phyloP scores from a whole-genome alignment of 2,797 vertebrate species.

The Tamandua tetradactyla region DNA sequence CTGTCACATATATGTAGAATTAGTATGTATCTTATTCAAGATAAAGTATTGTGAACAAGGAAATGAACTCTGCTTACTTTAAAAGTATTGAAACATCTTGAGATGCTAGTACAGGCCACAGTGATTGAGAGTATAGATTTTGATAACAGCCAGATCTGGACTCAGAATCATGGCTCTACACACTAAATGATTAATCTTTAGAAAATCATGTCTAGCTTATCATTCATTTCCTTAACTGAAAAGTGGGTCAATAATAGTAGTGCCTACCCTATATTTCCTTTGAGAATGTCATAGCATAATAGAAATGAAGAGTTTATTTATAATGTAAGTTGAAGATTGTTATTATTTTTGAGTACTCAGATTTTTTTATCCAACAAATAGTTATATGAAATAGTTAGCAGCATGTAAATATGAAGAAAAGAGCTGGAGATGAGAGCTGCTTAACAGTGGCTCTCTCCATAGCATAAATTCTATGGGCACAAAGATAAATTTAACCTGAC shows the following conservation, averaged over 20 bases:
- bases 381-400: neutral
- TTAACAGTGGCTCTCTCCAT: neutral
- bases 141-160: neutral
- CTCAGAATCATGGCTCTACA: neutral
- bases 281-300: neutral
- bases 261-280: neutral
- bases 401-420: neutral
- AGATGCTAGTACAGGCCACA: neutral
- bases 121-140: neutral
- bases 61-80: neutral
- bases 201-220: neutral
- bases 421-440: neutral
- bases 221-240: neutral
- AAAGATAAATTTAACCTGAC: neutral
- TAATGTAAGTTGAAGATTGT: neutral
- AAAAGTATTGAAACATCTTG: neutral
- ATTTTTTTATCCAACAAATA: neutral
- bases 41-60: neutral
- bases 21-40: neutral
- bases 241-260: neutral
- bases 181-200: neutral
- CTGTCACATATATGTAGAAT: neutral
- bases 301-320: neutral
- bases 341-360: neutral
- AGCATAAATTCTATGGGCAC: neutral